Base-by-base conservation (phyloP, 2,888 invertebrate species). In the Cataglyphis rosenhaueri region DNA sequence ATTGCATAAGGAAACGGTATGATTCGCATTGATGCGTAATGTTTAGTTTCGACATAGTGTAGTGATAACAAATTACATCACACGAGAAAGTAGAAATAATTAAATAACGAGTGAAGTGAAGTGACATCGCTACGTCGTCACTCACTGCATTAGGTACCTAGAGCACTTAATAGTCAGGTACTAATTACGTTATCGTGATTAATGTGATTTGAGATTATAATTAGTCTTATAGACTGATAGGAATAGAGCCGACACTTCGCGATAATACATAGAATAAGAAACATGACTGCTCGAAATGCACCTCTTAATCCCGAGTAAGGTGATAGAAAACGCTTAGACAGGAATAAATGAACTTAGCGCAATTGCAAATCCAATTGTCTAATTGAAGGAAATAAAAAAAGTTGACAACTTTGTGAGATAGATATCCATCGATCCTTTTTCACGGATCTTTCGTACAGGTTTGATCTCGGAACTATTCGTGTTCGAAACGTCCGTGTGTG, bases 151-250 rank as follows among this genome's bases (percentile, higher is more conserved):
- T 65, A 81, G 73, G 25, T 25, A 88, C 84, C 61, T 86, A 86
- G 79, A 88, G 84, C 85, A 86, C 82, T 85, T 85, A 84, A 86
- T 88, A 87, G 84, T 88, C 88, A 88, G 88, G 88, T 88, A 88
- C 88, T 88, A 88, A 88, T 86, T 79, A 74, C 70, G 70, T 87
- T 79, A 88, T 59, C 82, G 64, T 79, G 48, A 52, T 52, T 52
- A 81, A 71, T 78, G 70, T 81, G 70, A 83, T 48, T 82, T 52
- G 61, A 76, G 65, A 81, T 79, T 66, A 52, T 71, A 79, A 41
- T 59, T 70, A 57, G 57, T 10, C 35, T 86, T 83, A 83, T 68
- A 38, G 41, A 59, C 57, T 75, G 75, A 75, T 84, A 84, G 88
- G 75, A 86, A 87, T 87, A 81, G 55, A 87, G 57, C 41, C 78